Base-by-base conservation (phyloP, 1,140 invertebrate species). In the Parasteatoda tepidariorum region DNA sequence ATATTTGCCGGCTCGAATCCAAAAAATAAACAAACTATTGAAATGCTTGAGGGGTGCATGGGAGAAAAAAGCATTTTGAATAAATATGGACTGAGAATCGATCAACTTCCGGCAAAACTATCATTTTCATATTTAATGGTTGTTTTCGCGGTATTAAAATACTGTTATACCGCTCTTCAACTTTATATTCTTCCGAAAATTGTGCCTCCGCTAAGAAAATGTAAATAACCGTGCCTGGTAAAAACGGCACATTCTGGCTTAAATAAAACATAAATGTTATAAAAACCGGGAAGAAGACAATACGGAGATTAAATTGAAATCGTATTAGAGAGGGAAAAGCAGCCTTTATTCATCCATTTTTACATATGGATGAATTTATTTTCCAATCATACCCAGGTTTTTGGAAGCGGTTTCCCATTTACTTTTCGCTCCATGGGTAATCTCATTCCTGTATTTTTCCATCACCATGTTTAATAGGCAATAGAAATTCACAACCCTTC, bases 331-430 rank as follows among this genome's bases (percentile, higher is more conserved):
- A 57, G 61, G 74, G 68, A 83, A 83, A 74, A 83, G 81, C 66
- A 83, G 70, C 38, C 38, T 48, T 38, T 34, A 34, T 59, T 59
- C 81, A 13, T 73, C 81, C 68, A 83, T 83, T 83, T 83, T 83
- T 83, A 83, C 81, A 83, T 83, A 83, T 83, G 81, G 81, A 83
- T 83, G 81, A 83, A 83, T 83, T 83, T 83, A 83, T 83, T 83
- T 83, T 83, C 81, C 81, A 83, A 83, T 83, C 81, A 82, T 82
- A 82, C 75, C 33, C 31, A 59, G 59, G 57, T 83, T 73, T 83
- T 73, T 83, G 68, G 68, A 61, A 73, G 81, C 81, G 81, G 70
- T 83, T 74, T 79, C 71, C 70, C 81, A 74, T 83, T 83, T 83
- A 73, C 81, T 83, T 48, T 73, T 18, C 54, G 28, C 81, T 61